Conservation (phyloP, 2,113 vertebrate genomes). For the Mesocricetus auratus region DNA sequence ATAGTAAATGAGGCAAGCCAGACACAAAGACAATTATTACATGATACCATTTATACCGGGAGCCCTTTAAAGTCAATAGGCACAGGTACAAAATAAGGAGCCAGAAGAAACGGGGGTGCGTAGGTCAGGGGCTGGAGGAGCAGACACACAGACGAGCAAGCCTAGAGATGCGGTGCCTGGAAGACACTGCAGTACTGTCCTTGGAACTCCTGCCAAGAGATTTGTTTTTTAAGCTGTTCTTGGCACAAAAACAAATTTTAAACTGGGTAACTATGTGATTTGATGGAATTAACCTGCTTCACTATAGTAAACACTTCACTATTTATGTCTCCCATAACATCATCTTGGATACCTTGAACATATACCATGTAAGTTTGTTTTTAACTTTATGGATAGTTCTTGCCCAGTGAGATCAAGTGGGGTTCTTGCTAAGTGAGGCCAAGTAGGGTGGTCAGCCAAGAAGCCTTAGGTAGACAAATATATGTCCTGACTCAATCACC, state of each 20-base stretch:
- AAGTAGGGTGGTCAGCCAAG: neutral
- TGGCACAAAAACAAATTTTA: neutral
- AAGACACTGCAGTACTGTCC: neutral
- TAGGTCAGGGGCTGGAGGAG: neutral
- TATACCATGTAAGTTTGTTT: neutral
- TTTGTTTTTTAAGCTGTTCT: neutral
- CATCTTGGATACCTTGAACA: neutral
- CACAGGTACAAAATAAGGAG: neutral
- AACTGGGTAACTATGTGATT: neutral
- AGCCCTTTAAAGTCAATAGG: neutral
- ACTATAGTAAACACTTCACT: neutral
- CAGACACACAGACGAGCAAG: neutral
- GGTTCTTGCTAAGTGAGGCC: neutral
- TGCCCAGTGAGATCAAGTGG: neutral
- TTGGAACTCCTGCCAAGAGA: neutral
- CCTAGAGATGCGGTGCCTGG: accelerated
- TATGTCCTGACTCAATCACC: neutral
- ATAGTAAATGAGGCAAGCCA: neutral
- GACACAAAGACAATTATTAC: neutral
- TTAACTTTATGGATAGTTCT: neutral
- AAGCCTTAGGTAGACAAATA: neutral
- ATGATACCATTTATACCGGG: neutral
- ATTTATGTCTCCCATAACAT: neutral
- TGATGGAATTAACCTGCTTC: neutral
- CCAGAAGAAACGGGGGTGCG: neutral